Evolutionary conservation across 2,797 vertebrate species (phyloP).

Genomic region (Halcyon leucocephala): DNA sequence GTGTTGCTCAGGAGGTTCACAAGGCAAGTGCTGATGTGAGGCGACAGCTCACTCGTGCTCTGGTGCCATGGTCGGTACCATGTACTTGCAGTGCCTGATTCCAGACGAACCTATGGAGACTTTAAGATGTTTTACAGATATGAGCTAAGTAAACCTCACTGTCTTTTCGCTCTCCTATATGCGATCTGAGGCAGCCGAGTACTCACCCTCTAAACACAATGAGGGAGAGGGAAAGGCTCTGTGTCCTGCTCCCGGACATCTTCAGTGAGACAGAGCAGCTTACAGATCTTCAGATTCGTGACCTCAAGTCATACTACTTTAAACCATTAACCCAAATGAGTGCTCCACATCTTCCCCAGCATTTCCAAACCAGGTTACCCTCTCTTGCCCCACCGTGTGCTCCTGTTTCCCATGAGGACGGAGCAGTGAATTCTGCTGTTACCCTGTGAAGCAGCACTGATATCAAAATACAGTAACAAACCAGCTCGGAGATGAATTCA

Average conservation of each 20-base stretch:
- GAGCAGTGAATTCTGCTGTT: neutral
- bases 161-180: rapidly evolving
- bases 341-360: neutral
- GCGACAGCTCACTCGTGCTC: neutral
- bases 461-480: neutral
- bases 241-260: neutral
- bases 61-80: rapidly evolving
- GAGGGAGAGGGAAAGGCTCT: neutral
- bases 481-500: neutral
- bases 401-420: neutral
- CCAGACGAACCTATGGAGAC: rapidly evolving
- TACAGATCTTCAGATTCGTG: neutral
- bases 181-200: too few species aligned
- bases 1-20: neutral
- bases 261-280: rapidly evolving
- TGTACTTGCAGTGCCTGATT: rapidly evolving
- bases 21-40: rapidly evolving
- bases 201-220: neutral
- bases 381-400: neutral
- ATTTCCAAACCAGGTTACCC: neutral
- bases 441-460: neutral
- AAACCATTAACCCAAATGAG: neutral
- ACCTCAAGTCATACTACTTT: rapidly evolving
- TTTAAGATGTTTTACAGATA: neutral
- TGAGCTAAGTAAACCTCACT: neutral